Evolutionary conservation across 2,797 vertebrate genomes (phyloP).

Genomic region (Gouania willdenowi): DNA sequence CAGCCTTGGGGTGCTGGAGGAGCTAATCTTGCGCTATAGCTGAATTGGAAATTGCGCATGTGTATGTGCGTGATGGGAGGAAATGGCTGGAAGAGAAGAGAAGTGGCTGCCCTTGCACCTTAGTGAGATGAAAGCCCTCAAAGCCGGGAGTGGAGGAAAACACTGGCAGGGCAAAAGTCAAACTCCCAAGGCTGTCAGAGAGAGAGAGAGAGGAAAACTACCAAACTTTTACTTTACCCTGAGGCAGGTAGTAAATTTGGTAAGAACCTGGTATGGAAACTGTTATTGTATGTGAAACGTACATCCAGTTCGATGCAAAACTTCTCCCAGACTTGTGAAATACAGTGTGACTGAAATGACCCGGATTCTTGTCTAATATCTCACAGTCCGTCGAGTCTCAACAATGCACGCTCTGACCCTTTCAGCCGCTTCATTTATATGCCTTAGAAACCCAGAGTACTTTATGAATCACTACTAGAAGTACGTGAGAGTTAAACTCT

Average conservation of each 20-base stretch:
- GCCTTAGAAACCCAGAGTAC: too few species aligned
- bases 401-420: neutral
- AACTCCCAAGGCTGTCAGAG: conserved; percentile 57
- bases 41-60: conserved; percentile 59
- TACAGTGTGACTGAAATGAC: conserved; percentile 10
- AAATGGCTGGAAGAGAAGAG: conserved; percentile 52
- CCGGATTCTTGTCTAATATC: conserved; percentile 4
- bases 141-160: conserved; percentile 65
- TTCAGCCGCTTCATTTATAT: neutral
- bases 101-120: conserved; percentile 74
- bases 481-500: too few species aligned
- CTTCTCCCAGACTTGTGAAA: conserved; percentile 32
- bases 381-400: neutral
- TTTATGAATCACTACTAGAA: too few species aligned
- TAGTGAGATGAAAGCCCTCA: conserved; percentile 72
- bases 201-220: conserved; percentile 37
- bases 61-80: conserved; percentile 36
- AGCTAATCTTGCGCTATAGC: conserved; percentile 53
- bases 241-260: conserved; percentile 48
- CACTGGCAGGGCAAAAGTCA: conserved; percentile 75
- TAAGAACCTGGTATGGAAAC: conserved; percentile 55
- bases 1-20: conserved; percentile 61
- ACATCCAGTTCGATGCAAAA: conserved; percentile 25
- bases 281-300: conserved; percentile 50
- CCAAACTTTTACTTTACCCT: conserved; percentile 61